phyloP scores from a whole-genome alignment of 2,113 vertebrate species.

The Aptenodytes forsteri region DNA sequence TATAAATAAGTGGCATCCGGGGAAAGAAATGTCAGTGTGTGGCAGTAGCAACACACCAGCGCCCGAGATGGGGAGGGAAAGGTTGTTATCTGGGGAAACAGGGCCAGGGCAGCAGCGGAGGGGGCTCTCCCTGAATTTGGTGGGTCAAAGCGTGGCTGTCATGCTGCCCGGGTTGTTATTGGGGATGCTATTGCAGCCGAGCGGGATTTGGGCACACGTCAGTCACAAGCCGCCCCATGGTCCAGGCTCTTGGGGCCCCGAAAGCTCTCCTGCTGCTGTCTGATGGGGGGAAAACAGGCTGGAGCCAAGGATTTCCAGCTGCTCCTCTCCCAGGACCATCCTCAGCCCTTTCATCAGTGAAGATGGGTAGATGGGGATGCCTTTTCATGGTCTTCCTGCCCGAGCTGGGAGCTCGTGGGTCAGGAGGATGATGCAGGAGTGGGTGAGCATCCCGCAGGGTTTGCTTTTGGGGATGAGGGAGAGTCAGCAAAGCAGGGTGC shows the following conservation, averaged over 20 bases:
- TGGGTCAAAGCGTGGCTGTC: rapidly evolving
- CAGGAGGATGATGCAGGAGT: background rate
- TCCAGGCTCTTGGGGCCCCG: rapidly evolving
- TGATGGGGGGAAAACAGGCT: background rate
- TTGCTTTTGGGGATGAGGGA: background rate
- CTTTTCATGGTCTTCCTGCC: background rate
- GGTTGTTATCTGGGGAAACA: rapidly evolving
- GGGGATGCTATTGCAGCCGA: rapidly evolving
- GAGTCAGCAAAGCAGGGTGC: background rate
- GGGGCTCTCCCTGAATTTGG: background rate
- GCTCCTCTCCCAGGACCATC: background rate
- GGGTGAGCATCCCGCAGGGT: rapidly evolving
- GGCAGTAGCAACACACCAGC: background rate
- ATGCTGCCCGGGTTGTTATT: background rate
- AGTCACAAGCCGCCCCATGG: rapidly evolving
- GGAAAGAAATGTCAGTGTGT: constrained; percentile 42
- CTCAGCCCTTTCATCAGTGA: background rate
- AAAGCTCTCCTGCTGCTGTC: background rate
- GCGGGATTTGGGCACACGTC: rapidly evolving
- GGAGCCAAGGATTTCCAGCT: background rate
- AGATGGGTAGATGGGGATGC: too few species aligned
- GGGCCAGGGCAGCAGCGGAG: background rate
- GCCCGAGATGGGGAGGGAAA: background rate
- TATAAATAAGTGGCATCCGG: constrained; percentile 59
- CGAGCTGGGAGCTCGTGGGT: rapidly evolving